Evolutionary conservation across 1,140 invertebrate genomes (phyloP), one percentile per base, ranked within the genome.

Genomic region (Drosophila busckii): DNA sequence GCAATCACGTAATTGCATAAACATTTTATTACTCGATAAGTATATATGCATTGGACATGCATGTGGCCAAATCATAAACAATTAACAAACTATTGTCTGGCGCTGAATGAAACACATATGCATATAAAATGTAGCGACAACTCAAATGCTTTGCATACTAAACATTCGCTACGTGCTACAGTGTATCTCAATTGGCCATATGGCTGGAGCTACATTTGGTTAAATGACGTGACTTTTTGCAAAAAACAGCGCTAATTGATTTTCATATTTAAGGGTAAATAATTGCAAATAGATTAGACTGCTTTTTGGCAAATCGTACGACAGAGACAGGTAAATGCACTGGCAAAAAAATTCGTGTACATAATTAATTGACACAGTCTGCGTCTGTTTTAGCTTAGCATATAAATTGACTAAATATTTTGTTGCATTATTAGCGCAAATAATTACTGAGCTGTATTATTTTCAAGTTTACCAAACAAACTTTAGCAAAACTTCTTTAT

Each of bases 41-140:
- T n/a, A n/a, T n/a, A n/a, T n/a, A n/a, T n/a, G n/a, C n/a, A n/a
- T n/a, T n/a, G n/a, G n/a, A n/a, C n/a, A n/a, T n/a, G n/a, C n/a
- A n/a, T n/a, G n/a, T n/a, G n/a, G n/a, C n/a, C n/a, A 54, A 63
- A 68, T 64, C 49, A 65, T 45, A 49, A 66, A 35, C 66, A 64
- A 61, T 66, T 76, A 48, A 58, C 16, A 76, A 45, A 32, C 5
- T 16, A 15, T 19, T 45, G 9, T 13, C 17, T 42, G 40, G 13
- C 19, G 61, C 41, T 56, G 31, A 29, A 42, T 52, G 44, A 49
- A 38, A 4, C 4, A 23, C 4, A n/a, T n/a, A n/a, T n/a, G n/a
- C n/a, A n/a, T n/a, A n/a, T 58, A 32, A 59, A 59, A 40, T 59
- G 73, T 68, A 63, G 73, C 48, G 48, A 60, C 26, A 10, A 19